phyloP scores from a whole-genome alignment of 2,797 vertebrate species.

The Hapalemur alaotrensis region DNA sequence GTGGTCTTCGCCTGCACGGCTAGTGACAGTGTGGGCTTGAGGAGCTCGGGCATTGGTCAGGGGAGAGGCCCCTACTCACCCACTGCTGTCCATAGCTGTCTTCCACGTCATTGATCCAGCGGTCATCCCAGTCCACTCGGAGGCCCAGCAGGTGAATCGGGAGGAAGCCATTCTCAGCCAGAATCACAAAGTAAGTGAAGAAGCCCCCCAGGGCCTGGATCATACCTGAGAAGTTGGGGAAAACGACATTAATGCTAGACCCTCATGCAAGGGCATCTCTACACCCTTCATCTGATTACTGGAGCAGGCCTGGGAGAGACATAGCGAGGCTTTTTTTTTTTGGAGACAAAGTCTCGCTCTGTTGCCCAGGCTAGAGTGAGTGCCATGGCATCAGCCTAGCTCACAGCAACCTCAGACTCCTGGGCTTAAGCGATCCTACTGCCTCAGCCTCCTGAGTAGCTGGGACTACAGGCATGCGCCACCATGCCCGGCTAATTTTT shows the following conservation, averaged over 20 bases:
- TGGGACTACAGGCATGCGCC: too few relatives aligned
- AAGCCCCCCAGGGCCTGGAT: constrained; percentile 97
- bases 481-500: too few relatives aligned
- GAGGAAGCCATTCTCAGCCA: constrained; percentile 97
- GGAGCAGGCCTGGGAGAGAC: neutral
- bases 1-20: rapidly evolving
- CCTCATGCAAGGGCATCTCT: neutral
- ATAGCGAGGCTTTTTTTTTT: rapidly evolving
- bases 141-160: constrained; percentile 91
- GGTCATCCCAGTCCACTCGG: constrained; percentile 93
- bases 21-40: rapidly evolving
- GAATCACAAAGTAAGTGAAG: constrained; percentile 97
- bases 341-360: too few relatives aligned
- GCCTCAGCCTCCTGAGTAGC: too few relatives aligned
- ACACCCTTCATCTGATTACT: rapidly evolving
- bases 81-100: constrained; percentile 99
- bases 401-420: too few relatives aligned
- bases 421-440: too few relatives aligned
- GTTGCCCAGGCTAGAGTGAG: too few relatives aligned
- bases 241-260: rapidly evolving
- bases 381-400: too few relatives aligned
- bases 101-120: constrained; percentile 91
- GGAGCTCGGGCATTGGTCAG: rapidly evolving
- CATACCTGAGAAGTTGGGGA: constrained; percentile 88
- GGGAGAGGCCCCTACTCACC: constrained; percentile 85